phyloP scores from a whole-genome alignment of 2,797 vertebrate species.

The Microctenopoma steveboyesi region DNA sequence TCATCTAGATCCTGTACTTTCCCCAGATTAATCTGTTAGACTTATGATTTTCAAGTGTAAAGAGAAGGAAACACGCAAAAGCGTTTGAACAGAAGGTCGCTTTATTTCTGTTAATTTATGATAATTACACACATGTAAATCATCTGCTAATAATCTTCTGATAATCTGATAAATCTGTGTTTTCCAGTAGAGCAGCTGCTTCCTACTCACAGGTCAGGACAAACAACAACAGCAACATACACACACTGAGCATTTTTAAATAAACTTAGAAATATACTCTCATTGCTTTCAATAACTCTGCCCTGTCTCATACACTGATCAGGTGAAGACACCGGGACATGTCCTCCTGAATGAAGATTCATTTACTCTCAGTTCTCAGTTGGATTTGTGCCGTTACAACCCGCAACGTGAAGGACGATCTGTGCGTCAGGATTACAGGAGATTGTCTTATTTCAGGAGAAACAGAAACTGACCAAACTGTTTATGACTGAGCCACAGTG shows the following conservation, averaged over 20 bases:
- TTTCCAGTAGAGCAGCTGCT: slow-evolving; percentile 10
- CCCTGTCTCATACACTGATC: too few relatives aligned
- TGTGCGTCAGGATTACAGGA: slow-evolving; percentile 6
- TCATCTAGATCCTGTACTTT: slow-evolving; percentile 17
- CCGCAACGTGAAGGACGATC: slow-evolving; percentile 18
- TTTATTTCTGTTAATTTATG: slow-evolving; percentile 38
- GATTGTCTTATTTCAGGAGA: slow-evolving; percentile 26
- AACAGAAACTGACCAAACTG: too few relatives aligned
- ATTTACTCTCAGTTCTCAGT: too few relatives aligned
- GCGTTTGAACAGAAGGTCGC: slow-evolving; percentile 20
- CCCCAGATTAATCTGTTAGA: neutral
- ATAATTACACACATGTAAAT: slow-evolving; percentile 56
- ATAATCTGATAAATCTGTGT: slow-evolving; percentile 4
- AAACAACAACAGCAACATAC: slow-evolving; percentile 20
- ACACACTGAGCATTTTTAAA: slow-evolving; percentile 29
- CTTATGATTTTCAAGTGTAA: slow-evolving; percentile 8
- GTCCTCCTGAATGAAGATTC: too few relatives aligned
- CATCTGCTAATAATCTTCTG: slow-evolving; percentile 15
- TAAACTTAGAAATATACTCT: slow-evolving; percentile 33
- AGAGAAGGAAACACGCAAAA: slow-evolving; percentile 10
- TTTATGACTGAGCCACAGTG: slow-evolving; percentile 61
- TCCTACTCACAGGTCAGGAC: slow-evolving; percentile 36
- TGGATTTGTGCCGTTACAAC: slow-evolving; percentile 22
- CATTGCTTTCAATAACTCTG: slow-evolving; percentile 5
- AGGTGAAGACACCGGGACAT: too few relatives aligned